Base-by-base conservation (phyloP, 2,113 vertebrate genomes). In the Thomomys bottae region DNA sequence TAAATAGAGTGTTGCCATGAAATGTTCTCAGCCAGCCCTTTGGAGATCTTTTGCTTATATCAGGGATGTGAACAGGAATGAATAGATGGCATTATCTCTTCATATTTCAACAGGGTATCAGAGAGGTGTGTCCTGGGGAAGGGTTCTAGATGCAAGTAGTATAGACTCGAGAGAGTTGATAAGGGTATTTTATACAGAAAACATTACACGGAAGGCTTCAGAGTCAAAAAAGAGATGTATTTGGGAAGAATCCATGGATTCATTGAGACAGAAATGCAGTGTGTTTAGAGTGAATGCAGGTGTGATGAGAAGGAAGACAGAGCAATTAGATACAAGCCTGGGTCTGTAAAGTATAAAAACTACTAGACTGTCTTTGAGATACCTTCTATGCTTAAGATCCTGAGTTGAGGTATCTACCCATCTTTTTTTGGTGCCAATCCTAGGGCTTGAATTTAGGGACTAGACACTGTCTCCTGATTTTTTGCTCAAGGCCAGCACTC, bases 61-160 rank as follows among this genome's bases (percentile, higher is more conserved):
- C 11, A 81, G 78, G 34, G 81, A 68, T n/a, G 54, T 82, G 79
- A 90, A 64, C 38, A 5, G n/a, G 71, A 88, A 6, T 82, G 83
- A 64, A 77, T 85, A 57, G 21, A 76, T 49, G 70, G 36, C 28
- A 26, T 59, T 59, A 3, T 40, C 38, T 5, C 88, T 92, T 73
- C 40, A 24, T 18, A 20, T 72, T 38, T 45, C 5, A 68, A 49
- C 14, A 26, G 20, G 34, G 4, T 71, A 34, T 66, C 34, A 82
- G 85, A 57, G 42, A 54, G 38, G 24, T 32, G 15, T n/a, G 11
- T 75, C 45, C n/a, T 76, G 40, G 36, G 21, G 84, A 17, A 40
- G 6, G 26, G 81, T 92, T 89, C 59, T 66, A 28, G 81, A 32
- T 81, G 83, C 80, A 92, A 70, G 17, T 64, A 59, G 54, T 81